Evolutionary conservation across 1,140 invertebrate species (phyloP).

Genomic region (Pogonognathellus flavescens): DNA sequence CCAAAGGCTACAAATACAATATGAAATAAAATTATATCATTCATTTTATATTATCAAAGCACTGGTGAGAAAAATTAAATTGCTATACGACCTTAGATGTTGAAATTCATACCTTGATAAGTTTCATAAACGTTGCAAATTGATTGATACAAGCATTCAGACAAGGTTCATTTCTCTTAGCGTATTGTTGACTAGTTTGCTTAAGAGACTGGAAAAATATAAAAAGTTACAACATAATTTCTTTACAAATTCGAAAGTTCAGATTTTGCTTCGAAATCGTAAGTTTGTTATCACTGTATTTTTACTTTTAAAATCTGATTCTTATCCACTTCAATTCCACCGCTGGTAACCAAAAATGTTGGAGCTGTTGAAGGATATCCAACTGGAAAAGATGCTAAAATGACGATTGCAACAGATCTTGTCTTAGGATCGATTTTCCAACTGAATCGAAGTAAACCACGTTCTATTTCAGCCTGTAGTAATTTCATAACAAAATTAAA

Average conservation of each 20-base stretch:
- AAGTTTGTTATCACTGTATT: too few species aligned
- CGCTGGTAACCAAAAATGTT: constrained; percentile 76
- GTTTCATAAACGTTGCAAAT: constrained; percentile 78
- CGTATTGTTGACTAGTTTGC: constrained; percentile 80
- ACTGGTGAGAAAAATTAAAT: not conserved
- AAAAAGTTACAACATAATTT: not conserved
- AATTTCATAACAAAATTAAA: not conserved
- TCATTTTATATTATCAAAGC: not conserved
- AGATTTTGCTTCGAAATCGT: too few species aligned
- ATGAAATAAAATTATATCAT: constrained; percentile 7
- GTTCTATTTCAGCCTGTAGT: constrained; percentile 61
- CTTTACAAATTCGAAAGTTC: too few species aligned
- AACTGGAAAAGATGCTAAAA: constrained; percentile 85
- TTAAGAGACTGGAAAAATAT: constrained; percentile 74
- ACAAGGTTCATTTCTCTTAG: constrained; percentile 83
- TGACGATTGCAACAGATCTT: constrained; percentile 73
- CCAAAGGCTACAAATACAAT: constrained; percentile 49
- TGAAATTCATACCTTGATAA: constrained; percentile 61
- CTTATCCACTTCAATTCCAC: constrained; percentile 63
- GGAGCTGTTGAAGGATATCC: constrained; percentile 82
- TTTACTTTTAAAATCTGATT: constrained; percentile 75
- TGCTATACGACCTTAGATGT: not conserved
- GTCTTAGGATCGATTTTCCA: constrained; percentile 64
- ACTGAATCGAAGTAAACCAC: constrained; percentile 62
- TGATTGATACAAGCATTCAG: constrained; percentile 84